A percentile compares a stretch with the other conserved stretches of the same genome.
phyloP scores from a whole-genome alignment of 2,113 vertebrate genomes.

The Psilopogon haemacephalus region DNA sequence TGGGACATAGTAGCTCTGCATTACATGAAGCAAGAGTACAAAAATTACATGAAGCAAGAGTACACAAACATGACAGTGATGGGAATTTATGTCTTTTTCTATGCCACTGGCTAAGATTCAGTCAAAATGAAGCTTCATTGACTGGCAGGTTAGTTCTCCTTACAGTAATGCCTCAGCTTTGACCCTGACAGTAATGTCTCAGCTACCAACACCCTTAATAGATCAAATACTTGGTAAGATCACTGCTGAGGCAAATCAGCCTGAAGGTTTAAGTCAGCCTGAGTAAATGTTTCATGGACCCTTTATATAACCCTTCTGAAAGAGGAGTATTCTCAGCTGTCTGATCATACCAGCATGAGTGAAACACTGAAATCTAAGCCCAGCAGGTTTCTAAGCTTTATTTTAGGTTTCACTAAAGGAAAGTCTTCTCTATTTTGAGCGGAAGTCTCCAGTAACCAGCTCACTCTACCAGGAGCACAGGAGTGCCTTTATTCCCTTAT shows the following conservation, averaged over 20 bases:
- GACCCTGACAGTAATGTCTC: neutral
- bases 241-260: neutral
- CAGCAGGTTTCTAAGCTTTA: neutral
- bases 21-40: neutral
- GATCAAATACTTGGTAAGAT: neutral
- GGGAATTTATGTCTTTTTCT: neutral
- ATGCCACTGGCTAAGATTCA: neutral
- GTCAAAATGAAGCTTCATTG: neutral
- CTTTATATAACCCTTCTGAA: neutral
- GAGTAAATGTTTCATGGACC: neutral
- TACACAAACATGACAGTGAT: too few species aligned
- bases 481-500: neutral
- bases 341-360: neutral
- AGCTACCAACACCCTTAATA: neutral
- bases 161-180: neutral
- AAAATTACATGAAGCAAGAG: neutral
- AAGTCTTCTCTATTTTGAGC: neutral
- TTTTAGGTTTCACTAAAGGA: neutral
- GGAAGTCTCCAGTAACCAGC: too few species aligned
- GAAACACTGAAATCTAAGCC: neutral
- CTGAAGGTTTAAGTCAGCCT: neutral
- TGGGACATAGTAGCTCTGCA: fast-evolving
- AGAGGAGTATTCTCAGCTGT: neutral
- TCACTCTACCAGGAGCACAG: neutral
- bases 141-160: neutral